Percentiles rank a stretch among this genome's conserved stretches.
Evolutionary conservation across 2,797 vertebrate genomes (phyloP).

Genomic region (Nyctalus aviator): DNA sequence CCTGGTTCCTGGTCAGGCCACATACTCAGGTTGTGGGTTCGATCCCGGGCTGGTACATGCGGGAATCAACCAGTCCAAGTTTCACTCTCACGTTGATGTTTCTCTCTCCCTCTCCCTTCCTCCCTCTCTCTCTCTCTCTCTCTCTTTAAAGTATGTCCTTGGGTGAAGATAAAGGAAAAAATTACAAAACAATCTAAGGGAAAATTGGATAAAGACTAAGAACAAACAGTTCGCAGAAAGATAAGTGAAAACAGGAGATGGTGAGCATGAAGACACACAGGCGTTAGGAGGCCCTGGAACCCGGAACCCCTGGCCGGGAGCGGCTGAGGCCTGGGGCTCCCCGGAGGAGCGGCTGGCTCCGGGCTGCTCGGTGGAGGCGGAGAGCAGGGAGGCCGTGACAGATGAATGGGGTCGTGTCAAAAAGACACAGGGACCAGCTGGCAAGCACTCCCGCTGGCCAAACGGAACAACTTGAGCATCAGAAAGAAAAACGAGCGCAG

Average conservation of each 20-base stretch:
- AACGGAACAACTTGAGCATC: neutral
- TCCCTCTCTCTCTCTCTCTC: neutral
- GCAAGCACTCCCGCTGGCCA: neutral
- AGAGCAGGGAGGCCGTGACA: neutral
- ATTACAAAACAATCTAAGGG: neutral
- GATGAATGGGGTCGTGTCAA: neutral
- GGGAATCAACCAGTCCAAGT: neutral
- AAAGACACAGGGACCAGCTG: neutral
- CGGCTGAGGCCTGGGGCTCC: neutral
- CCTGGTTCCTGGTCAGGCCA: neutral
- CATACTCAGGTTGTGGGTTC: neutral
- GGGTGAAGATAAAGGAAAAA: neutral
- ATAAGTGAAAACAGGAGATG: neutral
- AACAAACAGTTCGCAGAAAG: neutral
- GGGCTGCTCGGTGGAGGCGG: neutral
- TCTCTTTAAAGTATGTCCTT: neutral
- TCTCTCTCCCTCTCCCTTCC: neutral
- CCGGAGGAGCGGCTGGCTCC: neutral
- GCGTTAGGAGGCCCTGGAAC: neutral
- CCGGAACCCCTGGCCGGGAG: accelerated
- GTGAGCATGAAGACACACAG: neutral
- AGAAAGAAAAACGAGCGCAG: neutral
- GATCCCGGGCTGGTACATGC: neutral
- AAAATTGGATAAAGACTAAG: neutral
- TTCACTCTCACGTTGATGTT: neutral